A percentile compares a stretch with the other conserved stretches of the same genome.
Evolutionary conservation across 2,113 vertebrate species (phyloP).

Genomic region (Archilochus colubris): DNA sequence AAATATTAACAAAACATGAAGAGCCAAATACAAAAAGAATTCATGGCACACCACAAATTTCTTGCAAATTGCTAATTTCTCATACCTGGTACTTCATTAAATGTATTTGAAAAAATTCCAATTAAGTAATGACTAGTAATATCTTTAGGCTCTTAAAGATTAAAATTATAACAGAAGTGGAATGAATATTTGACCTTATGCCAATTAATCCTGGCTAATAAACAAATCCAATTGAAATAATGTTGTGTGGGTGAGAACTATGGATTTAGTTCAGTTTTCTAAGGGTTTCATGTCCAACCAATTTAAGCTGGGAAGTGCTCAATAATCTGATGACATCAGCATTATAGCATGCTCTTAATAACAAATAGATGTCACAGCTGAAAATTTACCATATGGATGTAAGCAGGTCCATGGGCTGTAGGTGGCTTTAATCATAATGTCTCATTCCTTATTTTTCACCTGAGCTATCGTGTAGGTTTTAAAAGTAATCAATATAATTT

Average conservation of each 20-base stretch:
- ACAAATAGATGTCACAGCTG: neutral
- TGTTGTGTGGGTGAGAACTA: neutral
- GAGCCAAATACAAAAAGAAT: neutral
- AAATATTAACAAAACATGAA: neutral
- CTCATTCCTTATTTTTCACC: neutral
- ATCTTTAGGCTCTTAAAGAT: neutral
- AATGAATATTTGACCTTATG: conserved; percentile 10
- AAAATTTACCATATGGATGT: neutral
- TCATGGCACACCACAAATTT: neutral
- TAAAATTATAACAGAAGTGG: neutral
- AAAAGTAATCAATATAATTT: neutral
- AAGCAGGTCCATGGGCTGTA: neutral
- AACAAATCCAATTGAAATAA: neutral
- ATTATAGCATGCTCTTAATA: neutral
- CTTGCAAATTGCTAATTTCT: neutral
- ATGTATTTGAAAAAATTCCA: conserved; percentile 27
- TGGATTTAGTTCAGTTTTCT: neutral
- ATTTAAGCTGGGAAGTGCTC: neutral
- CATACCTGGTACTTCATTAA: neutral
- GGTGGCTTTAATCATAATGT: neutral
- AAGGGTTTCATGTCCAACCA: neutral
- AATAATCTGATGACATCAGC: neutral
- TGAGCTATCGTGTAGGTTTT: neutral
- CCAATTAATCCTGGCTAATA: neutral
- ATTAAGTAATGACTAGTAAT: neutral